These are phyloP conservation scores for Tetrax tetrax DNA, from an alignment of 2,113 vertebrate genomes.

Conservation along the genomic window DNA sequence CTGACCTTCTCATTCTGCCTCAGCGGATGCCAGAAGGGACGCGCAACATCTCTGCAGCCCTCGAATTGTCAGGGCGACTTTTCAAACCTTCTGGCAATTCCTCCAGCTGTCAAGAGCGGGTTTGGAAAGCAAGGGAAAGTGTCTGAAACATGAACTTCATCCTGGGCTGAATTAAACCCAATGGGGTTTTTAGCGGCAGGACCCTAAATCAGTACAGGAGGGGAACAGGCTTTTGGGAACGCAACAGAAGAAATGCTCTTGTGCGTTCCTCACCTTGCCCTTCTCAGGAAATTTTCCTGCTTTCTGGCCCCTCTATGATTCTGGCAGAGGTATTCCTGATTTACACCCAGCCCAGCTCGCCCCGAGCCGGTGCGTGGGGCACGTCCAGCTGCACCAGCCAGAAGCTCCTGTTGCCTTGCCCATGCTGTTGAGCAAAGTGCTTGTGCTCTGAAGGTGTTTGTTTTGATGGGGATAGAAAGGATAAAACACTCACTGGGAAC, in stretches of 20 bases:
- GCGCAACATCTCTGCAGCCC: neutral
- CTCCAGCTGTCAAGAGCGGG: fast-evolving
- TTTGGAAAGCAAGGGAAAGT: neutral
- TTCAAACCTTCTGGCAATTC: neutral
- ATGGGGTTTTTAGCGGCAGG: neutral
- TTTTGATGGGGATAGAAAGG: neutral
- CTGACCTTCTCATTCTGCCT: neutral
- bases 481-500: neutral
- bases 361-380: fast-evolving
- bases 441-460: neutral
- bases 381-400: fast-evolving
- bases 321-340: neutral
- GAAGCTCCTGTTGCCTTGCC: neutral
- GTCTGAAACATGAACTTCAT: fast-evolving
- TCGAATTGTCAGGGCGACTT: neutral
- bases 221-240: neutral
- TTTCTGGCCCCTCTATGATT: neutral
- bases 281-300: fast-evolving
- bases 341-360: fast-evolving
- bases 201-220: neutral
- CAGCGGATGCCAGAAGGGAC: neutral
- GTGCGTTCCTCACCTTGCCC: neutral
- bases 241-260: fast-evolving
- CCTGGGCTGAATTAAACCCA: neutral
- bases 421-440: neutral